These are phyloP conservation scores for Mythimna albipuncta DNA, from an alignment of 2,888 invertebrate genomes.

Conservation along the genomic window DNA sequence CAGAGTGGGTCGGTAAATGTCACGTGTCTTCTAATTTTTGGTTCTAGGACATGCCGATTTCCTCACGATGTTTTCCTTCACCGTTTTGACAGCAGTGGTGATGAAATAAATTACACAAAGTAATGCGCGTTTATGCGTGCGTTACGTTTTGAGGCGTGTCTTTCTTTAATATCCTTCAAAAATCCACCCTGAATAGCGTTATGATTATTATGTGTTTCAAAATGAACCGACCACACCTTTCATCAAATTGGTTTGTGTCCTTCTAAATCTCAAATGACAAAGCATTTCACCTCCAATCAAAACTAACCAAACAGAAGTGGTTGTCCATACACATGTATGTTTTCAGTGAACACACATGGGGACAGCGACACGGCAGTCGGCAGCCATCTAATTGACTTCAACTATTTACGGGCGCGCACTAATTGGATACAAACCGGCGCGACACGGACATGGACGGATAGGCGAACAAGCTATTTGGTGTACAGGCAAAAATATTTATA, in stretches of 20 bases:
- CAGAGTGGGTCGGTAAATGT: no score
- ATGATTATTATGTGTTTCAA: neutral
- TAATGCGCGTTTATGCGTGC: no score
- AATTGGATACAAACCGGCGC: conserved; percentile 60
- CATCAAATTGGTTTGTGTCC: neutral
- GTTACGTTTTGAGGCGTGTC: no score
- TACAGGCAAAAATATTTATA: neutral
- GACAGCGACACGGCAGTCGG: conserved; percentile 39
- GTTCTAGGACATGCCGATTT: no score
- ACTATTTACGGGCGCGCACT: conserved; percentile 53
- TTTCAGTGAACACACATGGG: conserved; percentile 33
- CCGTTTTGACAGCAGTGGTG: no score
- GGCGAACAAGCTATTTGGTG: neutral
- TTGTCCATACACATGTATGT: conserved; percentile 38
- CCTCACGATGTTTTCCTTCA: no score
- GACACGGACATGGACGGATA: conserved; percentile 21
- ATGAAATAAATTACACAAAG: no score
- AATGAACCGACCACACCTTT: neutral
- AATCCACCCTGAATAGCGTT: no score
- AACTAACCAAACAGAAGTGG: neutral
- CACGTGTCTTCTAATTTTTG: no score
- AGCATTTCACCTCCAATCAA: conserved; percentile 25
- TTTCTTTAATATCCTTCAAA: no score
- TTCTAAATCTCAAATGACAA: conserved; percentile 14
- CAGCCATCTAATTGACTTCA: conserved; percentile 55